These are phyloP conservation scores for Ectemnius lituratus DNA, from an alignment of 2,888 invertebrate species.

Conservation along the genomic window DNA sequence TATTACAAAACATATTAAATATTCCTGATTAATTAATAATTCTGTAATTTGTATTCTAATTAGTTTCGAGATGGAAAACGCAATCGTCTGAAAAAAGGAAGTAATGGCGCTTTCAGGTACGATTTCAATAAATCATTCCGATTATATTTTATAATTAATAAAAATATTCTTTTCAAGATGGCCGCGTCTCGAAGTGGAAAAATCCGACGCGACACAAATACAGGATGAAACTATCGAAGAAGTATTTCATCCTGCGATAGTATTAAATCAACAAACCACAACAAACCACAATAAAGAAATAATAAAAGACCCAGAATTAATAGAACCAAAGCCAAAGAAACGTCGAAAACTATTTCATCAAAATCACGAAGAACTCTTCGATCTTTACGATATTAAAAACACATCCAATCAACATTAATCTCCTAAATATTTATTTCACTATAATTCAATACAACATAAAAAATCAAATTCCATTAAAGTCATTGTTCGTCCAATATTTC, in stretches of 20 bases:
- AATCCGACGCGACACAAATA: background rate
- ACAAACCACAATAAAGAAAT: background rate
- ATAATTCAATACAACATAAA: too few relatives aligned
- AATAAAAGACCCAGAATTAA: background rate
- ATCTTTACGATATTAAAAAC: background rate
- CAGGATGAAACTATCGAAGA: background rate
- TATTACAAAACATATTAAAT: conserved; percentile 4
- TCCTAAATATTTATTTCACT: too few relatives aligned
- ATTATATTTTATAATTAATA: too few relatives aligned
- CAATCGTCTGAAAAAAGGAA: background rate
- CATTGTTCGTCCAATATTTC: background rate
- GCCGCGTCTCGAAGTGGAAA: conserved; percentile 33
- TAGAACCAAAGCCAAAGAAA: conserved; percentile 16
- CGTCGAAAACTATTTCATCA: conserved; percentile 49
- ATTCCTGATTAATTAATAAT: background rate
- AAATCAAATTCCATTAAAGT: too few relatives aligned
- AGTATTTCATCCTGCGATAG: too few relatives aligned
- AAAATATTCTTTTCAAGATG: conserved; percentile 29
- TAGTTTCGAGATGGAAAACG: background rate
- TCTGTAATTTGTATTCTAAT: background rate
- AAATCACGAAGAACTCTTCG: conserved; percentile 8
- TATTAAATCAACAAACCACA: too few relatives aligned
- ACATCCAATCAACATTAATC: conserved; percentile 12
- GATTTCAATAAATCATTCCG: background rate
- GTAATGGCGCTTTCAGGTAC: conserved; percentile 25